phyloP scores from a whole-genome alignment of 1,140 invertebrate genomes.

The Chironomus striatipennis region DNA sequence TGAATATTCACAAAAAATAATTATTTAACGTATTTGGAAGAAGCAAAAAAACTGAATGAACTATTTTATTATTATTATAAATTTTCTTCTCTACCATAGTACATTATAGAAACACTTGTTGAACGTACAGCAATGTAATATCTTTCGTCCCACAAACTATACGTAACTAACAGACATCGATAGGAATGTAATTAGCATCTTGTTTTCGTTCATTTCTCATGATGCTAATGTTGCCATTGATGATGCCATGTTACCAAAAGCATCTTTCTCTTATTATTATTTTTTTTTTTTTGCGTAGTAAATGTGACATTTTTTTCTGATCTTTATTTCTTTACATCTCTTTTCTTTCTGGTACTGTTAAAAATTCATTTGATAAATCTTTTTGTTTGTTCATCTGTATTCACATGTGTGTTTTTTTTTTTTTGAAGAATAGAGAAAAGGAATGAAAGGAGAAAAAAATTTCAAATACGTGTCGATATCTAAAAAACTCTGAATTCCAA shows the following conservation, averaged over 20 bases:
- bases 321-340: neutral
- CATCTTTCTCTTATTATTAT: neutral
- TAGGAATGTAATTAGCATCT: neutral
- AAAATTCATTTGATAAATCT: neutral
- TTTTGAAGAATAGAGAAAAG: neutral
- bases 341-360: no score
- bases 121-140: neutral
- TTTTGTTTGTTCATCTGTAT: neutral
- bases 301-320: neutral
- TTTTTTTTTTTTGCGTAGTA: neutral
- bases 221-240: neutral
- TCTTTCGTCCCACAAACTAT: neutral
- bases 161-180: neutral
- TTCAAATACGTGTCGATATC: neutral
- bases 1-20: conserved; percentile 10
- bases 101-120: conserved; percentile 8
- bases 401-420: neutral
- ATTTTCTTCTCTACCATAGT: neutral
- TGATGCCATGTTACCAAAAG: neutral
- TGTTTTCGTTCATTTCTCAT: no score
- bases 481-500: neutral
- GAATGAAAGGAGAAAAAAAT: neutral
- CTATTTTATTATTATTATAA: neutral
- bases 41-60: conserved; percentile 6
- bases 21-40: neutral